A percentile compares a stretch with the other conserved stretches of the same genome.
Conservation (phyloP, 1,140 invertebrate species). For the Harlomillsia oculata region DNA sequence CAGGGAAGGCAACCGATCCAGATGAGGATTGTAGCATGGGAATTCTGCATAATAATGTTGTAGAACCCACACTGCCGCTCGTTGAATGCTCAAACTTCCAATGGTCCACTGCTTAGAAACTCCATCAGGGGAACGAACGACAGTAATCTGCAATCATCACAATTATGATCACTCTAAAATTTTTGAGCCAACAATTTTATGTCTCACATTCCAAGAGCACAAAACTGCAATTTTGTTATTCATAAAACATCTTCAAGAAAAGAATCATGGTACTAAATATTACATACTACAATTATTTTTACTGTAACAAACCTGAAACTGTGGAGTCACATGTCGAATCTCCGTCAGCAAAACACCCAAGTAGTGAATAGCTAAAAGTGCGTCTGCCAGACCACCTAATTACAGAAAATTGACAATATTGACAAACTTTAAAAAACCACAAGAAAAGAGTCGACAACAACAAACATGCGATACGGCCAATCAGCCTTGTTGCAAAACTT, state of each 20-base stretch:
- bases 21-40: slow-evolving; percentile 89
- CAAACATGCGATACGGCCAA: too few species aligned
- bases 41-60: slow-evolving; percentile 95
- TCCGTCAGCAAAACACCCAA: slow-evolving; percentile 85
- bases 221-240: too few species aligned
- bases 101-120: slow-evolving; percentile 59
- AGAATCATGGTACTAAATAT: too few species aligned
- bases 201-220: too few species aligned
- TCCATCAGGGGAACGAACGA: slow-evolving; percentile 89
- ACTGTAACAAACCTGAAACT: slow-evolving; percentile 68
- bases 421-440: too few species aligned
- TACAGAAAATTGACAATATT: background rate
- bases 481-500: too few species aligned
- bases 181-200: too few species aligned
- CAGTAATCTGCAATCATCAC: slow-evolving; percentile 37
- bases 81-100: slow-evolving; percentile 86
- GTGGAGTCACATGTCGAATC: slow-evolving; percentile 77
- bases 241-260: too few species aligned
- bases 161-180: too few species aligned
- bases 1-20: slow-evolving; percentile 77
- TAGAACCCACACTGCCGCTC: slow-evolving; percentile 85
- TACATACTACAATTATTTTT: too few species aligned
- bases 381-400: slow-evolving; percentile 49
- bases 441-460: too few species aligned
- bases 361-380: slow-evolving; percentile 89